phyloP scores from a whole-genome alignment of 2,888 invertebrate species.

The Eledone cirrhosa region DNA sequence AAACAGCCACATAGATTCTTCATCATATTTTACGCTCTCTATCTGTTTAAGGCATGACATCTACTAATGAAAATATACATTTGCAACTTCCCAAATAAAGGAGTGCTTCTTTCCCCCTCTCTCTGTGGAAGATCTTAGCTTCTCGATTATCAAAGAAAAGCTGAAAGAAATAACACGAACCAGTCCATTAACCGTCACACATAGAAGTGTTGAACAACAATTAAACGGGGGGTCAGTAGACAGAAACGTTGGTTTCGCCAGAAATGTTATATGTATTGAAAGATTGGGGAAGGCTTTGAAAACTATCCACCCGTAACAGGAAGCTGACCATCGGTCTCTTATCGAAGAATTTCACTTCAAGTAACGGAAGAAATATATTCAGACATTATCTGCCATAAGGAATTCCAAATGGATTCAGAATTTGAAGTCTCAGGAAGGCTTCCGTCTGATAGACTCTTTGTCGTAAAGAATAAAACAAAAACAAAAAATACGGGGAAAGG shows the following conservation, averaged over 20 bases:
- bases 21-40: no score
- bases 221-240: not conserved
- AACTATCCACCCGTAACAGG: not conserved
- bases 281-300: not conserved
- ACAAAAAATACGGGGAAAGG: no score
- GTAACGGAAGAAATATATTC: not conserved
- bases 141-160: not conserved
- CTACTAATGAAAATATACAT: not conserved
- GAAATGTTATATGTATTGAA: not conserved
- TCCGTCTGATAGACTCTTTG: not conserved
- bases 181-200: not conserved
- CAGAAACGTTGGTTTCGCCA: not conserved
- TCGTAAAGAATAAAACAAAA: no score
- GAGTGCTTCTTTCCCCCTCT: not conserved
- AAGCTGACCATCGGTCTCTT: not conserved
- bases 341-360: slow-evolving; percentile 5
- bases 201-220: not conserved
- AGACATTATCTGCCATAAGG: slow-evolving; percentile 1
- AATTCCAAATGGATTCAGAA: not conserved
- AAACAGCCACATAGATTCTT: no score
- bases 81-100: not conserved
- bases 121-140: not conserved
- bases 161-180: not conserved
- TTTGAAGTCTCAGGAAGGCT: not conserved
- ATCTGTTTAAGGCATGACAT: no score